A percentile compares a stretch with the other conserved stretches of the same genome.
Evolutionary conservation across 2,113 vertebrate genomes (phyloP).

Genomic region (Pogonocichla stellata): DNA sequence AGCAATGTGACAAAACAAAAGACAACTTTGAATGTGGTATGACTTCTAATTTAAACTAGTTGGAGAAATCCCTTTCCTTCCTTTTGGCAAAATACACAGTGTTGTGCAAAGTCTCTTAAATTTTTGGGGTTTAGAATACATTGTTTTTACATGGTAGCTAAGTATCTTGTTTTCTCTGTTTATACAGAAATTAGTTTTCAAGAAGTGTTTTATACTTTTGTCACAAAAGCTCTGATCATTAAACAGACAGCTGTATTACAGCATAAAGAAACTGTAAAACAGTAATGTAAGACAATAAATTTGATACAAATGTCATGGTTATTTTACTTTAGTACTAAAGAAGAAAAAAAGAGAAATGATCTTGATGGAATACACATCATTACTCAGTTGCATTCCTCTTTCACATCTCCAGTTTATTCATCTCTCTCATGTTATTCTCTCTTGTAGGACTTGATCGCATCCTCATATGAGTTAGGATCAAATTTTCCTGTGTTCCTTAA

Average conservation of each 20-base stretch:
- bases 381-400: neutral
- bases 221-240: neutral
- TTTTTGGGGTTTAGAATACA: neutral
- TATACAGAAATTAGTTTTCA: neutral
- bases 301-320: neutral
- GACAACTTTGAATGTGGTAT: neutral
- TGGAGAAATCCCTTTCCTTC: neutral
- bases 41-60: neutral
- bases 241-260: neutral
- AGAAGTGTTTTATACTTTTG: neutral
- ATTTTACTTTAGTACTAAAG: neutral
- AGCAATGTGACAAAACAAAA: neutral
- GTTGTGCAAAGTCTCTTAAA: neutral
- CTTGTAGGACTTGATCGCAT: neutral
- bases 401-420: neutral
- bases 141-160: neutral
- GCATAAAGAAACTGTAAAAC: neutral
- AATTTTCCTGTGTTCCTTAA: neutral
- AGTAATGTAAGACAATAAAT: neutral
- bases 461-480: neutral
- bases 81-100: neutral
- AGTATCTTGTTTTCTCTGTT: neutral
- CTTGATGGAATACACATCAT: neutral
- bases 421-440: neutral
- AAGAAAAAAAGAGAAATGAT: neutral